phyloP scores from a whole-genome alignment of 2,797 vertebrate genomes.

The Silurus aristotelis region DNA sequence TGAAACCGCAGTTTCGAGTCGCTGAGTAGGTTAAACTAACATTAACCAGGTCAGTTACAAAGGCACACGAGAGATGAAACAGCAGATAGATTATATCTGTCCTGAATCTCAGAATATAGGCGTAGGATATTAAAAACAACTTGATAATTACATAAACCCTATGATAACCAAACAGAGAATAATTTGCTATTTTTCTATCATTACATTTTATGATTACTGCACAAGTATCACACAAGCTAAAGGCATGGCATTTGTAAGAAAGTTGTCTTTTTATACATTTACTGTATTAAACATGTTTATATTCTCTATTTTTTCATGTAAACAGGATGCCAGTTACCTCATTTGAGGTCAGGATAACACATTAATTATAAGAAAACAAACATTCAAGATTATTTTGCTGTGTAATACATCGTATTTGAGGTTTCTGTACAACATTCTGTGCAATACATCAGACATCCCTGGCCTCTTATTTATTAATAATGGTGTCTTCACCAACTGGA shows the following conservation, averaged over 20 bases:
- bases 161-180: neutral
- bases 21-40: neutral
- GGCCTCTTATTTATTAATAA: neutral
- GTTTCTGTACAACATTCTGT: neutral
- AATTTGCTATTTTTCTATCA: neutral
- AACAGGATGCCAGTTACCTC: neutral
- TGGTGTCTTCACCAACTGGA: neutral
- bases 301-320: neutral
- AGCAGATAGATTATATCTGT: constrained; percentile 30
- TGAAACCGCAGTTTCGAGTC: neutral
- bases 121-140: neutral
- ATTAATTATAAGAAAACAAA: neutral
- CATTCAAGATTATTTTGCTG: neutral
- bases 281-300: neutral
- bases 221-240: neutral
- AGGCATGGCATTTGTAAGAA: neutral
- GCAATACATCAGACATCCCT: neutral
- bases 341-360: neutral
- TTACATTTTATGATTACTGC: neutral
- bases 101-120: neutral
- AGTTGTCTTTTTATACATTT: neutral
- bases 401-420: no score
- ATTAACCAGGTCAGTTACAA: constrained; percentile 38
- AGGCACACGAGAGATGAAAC: constrained; percentile 11
- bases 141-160: neutral